phyloP scores from a whole-genome alignment of 2,113 vertebrate genomes.

The Galeopterus variegatus region DNA sequence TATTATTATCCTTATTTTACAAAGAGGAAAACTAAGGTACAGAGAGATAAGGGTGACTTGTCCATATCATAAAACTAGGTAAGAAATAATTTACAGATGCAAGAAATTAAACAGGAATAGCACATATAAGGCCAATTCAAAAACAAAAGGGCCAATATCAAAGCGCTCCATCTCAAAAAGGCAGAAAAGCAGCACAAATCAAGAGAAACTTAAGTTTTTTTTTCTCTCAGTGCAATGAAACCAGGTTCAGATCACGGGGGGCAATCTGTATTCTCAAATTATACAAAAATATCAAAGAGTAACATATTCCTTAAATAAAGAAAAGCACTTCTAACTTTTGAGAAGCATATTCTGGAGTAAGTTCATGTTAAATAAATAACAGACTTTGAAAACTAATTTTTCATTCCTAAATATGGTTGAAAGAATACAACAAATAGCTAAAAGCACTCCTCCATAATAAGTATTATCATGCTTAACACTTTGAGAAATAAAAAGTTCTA shows the following conservation, averaged over 20 bases:
- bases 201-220: conserved; percentile 45
- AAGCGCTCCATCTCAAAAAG: conserved; percentile 24
- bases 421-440: conserved; percentile 38
- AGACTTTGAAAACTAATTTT: conserved; percentile 51
- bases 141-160: conserved; percentile 39
- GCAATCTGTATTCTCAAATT: conserved; percentile 25
- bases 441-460: conserved; percentile 33
- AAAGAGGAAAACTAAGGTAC: conserved; percentile 52
- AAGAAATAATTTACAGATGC: conserved; percentile 46
- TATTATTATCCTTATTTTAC: conserved; percentile 48
- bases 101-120: conserved; percentile 58
- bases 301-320: conserved; percentile 40
- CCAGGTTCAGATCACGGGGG: background rate
- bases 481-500: conserved; percentile 43
- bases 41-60: conserved; percentile 46
- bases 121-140: conserved; percentile 4
- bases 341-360: conserved; percentile 51
- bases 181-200: conserved; percentile 8
- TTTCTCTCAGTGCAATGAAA: background rate
- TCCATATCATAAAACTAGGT: conserved; percentile 41
- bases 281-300: conserved; percentile 20
- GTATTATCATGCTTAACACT: background rate
- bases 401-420: conserved; percentile 56
- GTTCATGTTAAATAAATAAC: background rate
- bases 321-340: conserved; percentile 64